Evolutionary conservation across 2,797 vertebrate species (phyloP).

Genomic region (Gymnocypris eckloni): DNA sequence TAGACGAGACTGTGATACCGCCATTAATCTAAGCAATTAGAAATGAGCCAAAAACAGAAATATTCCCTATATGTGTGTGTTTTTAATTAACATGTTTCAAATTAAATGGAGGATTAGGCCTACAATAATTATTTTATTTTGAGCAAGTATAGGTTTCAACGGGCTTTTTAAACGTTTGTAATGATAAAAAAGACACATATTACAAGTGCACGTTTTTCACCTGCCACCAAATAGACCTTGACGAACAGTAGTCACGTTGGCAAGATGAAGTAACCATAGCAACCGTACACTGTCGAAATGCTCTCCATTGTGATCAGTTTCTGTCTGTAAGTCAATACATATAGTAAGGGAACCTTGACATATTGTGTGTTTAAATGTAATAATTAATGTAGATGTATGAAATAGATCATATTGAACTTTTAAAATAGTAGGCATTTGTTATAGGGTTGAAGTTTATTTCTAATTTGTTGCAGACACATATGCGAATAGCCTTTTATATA

Average conservation of each 20-base stretch:
- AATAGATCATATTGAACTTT: background rate
- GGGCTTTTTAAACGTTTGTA: background rate
- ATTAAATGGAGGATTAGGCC: background rate
- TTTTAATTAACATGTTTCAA: background rate
- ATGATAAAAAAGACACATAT: background rate
- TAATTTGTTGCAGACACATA: slow-evolving; percentile 2
- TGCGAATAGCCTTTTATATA: background rate
- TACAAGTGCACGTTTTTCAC: background rate
- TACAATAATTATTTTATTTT: background rate
- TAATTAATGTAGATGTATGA: background rate
- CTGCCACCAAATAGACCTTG: background rate
- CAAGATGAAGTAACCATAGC: slow-evolving; percentile 6
- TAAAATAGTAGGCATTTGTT: background rate
- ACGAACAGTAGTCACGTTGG: background rate
- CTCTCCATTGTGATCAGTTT: background rate
- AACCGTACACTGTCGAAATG: slow-evolving; percentile 1
- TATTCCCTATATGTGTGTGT: background rate
- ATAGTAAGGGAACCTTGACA: background rate
- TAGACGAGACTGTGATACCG: background rate
- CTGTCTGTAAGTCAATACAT: background rate
- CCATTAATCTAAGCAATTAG: background rate
- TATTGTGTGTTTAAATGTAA: background rate
- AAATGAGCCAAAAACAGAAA: background rate
- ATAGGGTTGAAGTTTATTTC: background rate
- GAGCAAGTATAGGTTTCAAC: background rate